These are phyloP conservation scores for Dasypus novemcinctus DNA, from an alignment of 2,113 vertebrate genomes.

Conservation along the genomic window DNA sequence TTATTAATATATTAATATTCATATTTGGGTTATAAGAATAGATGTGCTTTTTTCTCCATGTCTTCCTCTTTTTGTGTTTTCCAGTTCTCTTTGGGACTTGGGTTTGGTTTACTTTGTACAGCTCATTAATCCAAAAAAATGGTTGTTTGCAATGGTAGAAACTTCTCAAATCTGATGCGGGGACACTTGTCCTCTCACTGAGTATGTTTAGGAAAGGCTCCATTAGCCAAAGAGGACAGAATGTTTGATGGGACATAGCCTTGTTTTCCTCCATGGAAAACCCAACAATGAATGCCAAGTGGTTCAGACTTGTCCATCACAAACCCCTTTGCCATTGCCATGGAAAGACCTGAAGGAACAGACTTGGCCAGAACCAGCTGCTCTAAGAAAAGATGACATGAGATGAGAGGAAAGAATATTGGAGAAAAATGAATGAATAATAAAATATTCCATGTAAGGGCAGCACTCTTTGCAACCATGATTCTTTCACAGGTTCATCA, in stretches of 20 bases:
- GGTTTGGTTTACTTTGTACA: background rate
- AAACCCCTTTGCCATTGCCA: background rate
- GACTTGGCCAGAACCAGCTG: background rate
- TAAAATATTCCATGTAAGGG: background rate
- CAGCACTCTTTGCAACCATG: background rate
- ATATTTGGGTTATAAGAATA: background rate
- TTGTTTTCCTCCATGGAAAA: background rate
- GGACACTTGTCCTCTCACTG: background rate
- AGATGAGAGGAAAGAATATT: background rate
- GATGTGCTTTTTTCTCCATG: background rate
- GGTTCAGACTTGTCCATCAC: background rate
- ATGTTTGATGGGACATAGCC: background rate
- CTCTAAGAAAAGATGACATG: background rate
- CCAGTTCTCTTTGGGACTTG: background rate
- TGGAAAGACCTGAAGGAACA: background rate
- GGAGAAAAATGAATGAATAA: background rate
- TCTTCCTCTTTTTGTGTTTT: background rate
- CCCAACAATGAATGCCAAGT: accelerated
- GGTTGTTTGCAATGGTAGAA: background rate
- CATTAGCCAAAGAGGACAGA: background rate
- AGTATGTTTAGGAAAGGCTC: background rate
- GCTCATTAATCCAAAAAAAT: background rate
- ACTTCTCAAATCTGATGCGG: background rate
- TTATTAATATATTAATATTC: background rate
- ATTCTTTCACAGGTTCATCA: background rate